Conservation (phyloP, 2,888 invertebrate genomes). For the Ophion ellenae region DNA sequence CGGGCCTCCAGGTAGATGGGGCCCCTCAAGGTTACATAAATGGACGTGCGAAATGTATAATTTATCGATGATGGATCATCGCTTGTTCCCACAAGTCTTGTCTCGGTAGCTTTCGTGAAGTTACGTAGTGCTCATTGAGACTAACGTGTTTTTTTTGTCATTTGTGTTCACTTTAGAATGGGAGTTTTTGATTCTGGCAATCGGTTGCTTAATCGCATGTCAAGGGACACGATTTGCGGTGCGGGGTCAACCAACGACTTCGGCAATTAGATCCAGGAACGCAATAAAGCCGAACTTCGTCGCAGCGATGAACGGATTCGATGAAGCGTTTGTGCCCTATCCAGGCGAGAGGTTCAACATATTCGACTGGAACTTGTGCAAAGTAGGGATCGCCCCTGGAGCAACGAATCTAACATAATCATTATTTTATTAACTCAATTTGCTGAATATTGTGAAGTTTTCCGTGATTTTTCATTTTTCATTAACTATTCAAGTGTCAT, state of each 20-base stretch:
- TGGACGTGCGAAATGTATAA: no score
- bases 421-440: not conserved
- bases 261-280: not conserved
- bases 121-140: no score
- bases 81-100: no score
- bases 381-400: constrained; percentile 67
- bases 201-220: not conserved
- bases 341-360: constrained; percentile 74
- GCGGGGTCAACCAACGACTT: not conserved
- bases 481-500: not conserved
- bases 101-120: no score
- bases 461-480: not conserved
- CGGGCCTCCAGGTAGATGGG: no score
- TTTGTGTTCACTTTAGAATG: not conserved
- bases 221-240: not conserved
- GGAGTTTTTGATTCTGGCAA: not conserved
- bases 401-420: not conserved
- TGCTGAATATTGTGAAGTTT: not conserved
- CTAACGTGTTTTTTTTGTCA: not conserved
- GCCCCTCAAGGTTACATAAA: no score
- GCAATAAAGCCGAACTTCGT: not conserved
- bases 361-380: constrained; percentile 79
- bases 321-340: constrained; percentile 77
- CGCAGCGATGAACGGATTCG: constrained; percentile 51
- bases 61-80: no score